A percentile compares a stretch with the other conserved stretches of the same genome.
Conservation (phyloP, 92 coral and sea anemone genomes). For the Zoanthus sociatus region DNA sequence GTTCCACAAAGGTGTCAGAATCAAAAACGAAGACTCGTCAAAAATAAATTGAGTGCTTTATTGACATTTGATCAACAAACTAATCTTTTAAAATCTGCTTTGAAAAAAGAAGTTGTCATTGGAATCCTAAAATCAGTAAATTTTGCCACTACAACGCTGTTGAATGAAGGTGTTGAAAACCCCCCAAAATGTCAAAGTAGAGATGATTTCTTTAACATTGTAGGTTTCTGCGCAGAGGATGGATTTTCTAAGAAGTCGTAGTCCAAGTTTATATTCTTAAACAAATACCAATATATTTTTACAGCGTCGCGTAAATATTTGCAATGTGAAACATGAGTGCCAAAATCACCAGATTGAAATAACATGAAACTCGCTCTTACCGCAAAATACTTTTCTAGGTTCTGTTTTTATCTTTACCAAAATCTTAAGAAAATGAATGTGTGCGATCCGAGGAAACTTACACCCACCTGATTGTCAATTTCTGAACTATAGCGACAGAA, state of each 20-base stretch:
- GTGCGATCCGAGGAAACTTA: slow-evolving; percentile 21
- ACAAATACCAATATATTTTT: slow-evolving; percentile 21
- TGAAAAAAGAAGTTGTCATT: slow-evolving; percentile 3
- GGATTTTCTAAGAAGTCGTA: neutral
- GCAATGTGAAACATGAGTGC: slow-evolving; percentile 21
- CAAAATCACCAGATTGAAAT: slow-evolving; percentile 22
- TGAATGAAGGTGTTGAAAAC: slow-evolving; percentile 41
- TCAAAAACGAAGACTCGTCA: too few species aligned
- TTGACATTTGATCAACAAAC: neutral
- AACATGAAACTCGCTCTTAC: slow-evolving; percentile 46
- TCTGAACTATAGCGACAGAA: neutral
- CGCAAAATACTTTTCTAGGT: slow-evolving; percentile 30
- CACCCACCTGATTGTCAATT: slow-evolving; percentile 23
- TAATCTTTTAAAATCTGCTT: slow-evolving; percentile 20
- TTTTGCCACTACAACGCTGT: slow-evolving; percentile 30
- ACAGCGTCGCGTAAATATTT: slow-evolving; percentile 41
- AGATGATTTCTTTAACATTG: neutral
- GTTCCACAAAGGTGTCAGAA: too few species aligned
- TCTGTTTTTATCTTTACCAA: slow-evolving; percentile 28
- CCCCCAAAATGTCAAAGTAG: neutral
- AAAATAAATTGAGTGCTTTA: neutral
- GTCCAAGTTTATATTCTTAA: neutral
- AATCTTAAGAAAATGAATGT: slow-evolving; percentile 42
- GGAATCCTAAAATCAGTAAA: slow-evolving; percentile 2
- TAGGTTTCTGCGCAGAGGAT: neutral